Percentiles rank a stretch among this genome's conserved stretches.
These are phyloP conservation scores for Drosophila nigromelanica DNA, from an alignment of 1,140 invertebrate species.

Conservation along the genomic window DNA sequence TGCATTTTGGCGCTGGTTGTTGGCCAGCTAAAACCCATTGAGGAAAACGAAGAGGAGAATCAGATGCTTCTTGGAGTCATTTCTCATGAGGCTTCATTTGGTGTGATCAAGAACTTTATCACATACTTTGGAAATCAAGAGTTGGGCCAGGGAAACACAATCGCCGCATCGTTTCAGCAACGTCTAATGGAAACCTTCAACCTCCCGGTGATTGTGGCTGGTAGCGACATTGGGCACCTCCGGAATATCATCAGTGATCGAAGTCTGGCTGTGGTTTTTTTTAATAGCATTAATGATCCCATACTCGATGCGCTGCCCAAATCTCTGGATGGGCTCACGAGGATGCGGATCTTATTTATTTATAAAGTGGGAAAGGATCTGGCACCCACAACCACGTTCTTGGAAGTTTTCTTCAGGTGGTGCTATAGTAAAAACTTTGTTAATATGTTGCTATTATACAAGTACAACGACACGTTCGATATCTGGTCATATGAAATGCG, in stretches of 20 bases:
- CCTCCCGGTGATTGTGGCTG: conserved; percentile 1
- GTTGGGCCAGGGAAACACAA: neutral
- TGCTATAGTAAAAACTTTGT: neutral
- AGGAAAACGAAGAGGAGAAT: neutral
- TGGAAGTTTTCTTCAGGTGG: conserved; percentile 2
- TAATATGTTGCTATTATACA: neutral
- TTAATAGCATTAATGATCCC: neutral
- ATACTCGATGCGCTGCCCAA: neutral
- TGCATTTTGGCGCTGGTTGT: no score
- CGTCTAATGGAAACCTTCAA: neutral
- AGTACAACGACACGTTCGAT: neutral
- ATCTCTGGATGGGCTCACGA: neutral
- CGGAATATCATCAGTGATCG: neutral
- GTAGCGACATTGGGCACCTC: neutral
- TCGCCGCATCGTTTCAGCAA: neutral
- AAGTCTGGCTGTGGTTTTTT: conserved; percentile 1
- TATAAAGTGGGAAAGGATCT: neutral
- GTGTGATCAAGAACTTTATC: neutral
- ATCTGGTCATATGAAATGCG: neutral
- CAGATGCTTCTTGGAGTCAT: neutral
- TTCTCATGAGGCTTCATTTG: neutral
- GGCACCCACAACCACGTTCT: neutral
- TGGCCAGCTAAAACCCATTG: neutral
- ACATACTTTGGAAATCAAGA: neutral
- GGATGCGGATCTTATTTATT: neutral